Evolutionary conservation across 2,888 invertebrate species (phyloP).

Genomic region (Dicycla oo): DNA sequence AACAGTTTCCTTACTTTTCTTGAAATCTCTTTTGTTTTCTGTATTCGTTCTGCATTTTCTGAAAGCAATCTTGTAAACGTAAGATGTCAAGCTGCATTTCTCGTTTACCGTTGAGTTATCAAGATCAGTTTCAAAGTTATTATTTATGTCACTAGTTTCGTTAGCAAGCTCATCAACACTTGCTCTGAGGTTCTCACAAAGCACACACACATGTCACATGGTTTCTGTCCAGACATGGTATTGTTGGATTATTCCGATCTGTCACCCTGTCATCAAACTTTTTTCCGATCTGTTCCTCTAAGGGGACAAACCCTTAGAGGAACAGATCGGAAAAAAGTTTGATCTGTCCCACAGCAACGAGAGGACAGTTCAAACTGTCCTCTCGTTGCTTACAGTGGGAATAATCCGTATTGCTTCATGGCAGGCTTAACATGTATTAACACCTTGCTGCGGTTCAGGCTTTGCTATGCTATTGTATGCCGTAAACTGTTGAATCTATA

Average conservation of each 20-base stretch:
- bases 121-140: constrained; percentile 12
- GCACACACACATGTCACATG: constrained; percentile 53
- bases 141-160: constrained; percentile 10
- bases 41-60: neutral
- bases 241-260: no score
- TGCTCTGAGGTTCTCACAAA: constrained; percentile 27
- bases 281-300: no score
- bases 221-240: constrained; percentile 1
- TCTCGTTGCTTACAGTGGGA: no score
- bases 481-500: constrained; percentile 9
- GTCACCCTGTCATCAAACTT: no score
- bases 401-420: no score
- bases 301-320: no score
- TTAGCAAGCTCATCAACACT: constrained; percentile 19
- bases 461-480: constrained; percentile 5
- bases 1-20: neutral
- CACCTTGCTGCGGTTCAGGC: constrained; percentile 2
- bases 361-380: no score
- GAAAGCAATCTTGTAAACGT: neutral
- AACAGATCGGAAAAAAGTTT: no score
- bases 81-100: neutral
- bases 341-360: no score
- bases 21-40: neutral
- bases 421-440: constrained; percentile 17
- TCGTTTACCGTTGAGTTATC: neutral